A percentile compares a stretch with the other conserved stretches of the same genome.
phyloP scores from a whole-genome alignment of 2,888 invertebrate genomes.

The Trachelus tabidus region DNA sequence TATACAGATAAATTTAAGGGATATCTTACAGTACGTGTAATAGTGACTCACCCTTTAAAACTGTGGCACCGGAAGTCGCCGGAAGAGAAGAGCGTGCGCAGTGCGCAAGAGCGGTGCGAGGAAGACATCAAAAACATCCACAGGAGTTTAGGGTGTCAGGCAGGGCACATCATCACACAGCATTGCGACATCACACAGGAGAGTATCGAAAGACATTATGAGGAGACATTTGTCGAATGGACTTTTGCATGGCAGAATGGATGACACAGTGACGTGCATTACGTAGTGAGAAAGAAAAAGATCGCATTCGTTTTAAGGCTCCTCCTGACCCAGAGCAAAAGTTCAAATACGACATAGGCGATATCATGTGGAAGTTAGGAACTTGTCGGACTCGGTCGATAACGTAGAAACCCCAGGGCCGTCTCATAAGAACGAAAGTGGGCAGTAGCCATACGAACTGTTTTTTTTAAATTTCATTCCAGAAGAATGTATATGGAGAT shows the following conservation, averaged over 20 bases:
- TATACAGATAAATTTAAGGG: not conserved
- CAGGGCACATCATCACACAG: constrained; percentile 56
- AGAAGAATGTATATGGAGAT: no score
- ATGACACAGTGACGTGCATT: constrained; percentile 9
- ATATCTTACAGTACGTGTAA: not conserved
- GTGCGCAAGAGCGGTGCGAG: constrained; percentile 62
- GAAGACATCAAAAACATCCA: constrained; percentile 65
- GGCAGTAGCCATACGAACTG: no score
- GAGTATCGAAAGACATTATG: constrained; percentile 54
- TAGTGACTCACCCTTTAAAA: constrained; percentile 61
- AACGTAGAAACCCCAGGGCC: no score
- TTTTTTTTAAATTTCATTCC: no score
- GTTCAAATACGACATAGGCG: no score
- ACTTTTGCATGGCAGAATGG: constrained; percentile 40
- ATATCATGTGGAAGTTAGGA: no score
- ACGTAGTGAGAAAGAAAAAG: constrained; percentile 10
- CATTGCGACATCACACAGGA: constrained; percentile 53
- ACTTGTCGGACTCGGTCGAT: no score
- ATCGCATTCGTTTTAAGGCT: not conserved
- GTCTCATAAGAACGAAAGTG: no score
- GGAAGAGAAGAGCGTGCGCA: constrained; percentile 54
- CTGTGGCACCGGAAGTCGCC: constrained; percentile 55
- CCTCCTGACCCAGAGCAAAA: no score
- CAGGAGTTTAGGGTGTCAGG: constrained; percentile 56
- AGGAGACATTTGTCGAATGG: constrained; percentile 52